Conservation (phyloP, 2,797 vertebrate species). For the Poeciliopsis paucimaculata region DNA sequence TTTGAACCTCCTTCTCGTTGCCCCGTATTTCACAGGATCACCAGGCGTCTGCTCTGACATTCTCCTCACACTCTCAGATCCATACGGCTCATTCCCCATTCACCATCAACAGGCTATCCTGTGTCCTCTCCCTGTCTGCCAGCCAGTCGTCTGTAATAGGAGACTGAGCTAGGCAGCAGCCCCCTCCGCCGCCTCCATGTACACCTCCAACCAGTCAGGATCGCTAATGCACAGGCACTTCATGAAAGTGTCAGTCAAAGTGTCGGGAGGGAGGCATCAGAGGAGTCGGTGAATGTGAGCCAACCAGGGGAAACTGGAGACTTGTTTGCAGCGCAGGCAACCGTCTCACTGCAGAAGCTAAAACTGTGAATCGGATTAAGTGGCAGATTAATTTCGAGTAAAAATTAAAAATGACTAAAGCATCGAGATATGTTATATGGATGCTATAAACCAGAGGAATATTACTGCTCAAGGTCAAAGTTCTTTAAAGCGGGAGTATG, state of each 20-base stretch:
- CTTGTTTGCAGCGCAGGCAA: slow-evolving; percentile 22
- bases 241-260: slow-evolving; percentile 75
- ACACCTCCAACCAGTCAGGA: slow-evolving; percentile 42
- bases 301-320: slow-evolving; percentile 56
- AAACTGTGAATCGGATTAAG: slow-evolving; percentile 12
- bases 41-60: slow-evolving; percentile 39
- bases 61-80: slow-evolving; percentile 68
- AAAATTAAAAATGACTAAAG: background rate
- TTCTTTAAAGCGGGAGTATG: background rate
- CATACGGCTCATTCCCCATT: slow-evolving; percentile 61
- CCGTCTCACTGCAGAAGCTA: slow-evolving; percentile 22
- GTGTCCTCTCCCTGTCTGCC: slow-evolving; percentile 67
- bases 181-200: background rate
- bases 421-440: background rate
- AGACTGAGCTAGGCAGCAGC: slow-evolving; percentile 54
- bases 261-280: slow-evolving; percentile 31
- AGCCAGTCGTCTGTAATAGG: slow-evolving; percentile 70
- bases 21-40: slow-evolving; percentile 1
- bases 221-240: slow-evolving; percentile 72
- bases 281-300: slow-evolving; percentile 43
- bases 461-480: background rate
- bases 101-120: slow-evolving; percentile 73
- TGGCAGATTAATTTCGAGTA: background rate
- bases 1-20: background rate
- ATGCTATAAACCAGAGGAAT: background rate